Percentiles rank a stretch among this genome's conserved stretches.
phyloP scores from a whole-genome alignment of 2,797 vertebrate species.

The Erethizon dorsatum region DNA sequence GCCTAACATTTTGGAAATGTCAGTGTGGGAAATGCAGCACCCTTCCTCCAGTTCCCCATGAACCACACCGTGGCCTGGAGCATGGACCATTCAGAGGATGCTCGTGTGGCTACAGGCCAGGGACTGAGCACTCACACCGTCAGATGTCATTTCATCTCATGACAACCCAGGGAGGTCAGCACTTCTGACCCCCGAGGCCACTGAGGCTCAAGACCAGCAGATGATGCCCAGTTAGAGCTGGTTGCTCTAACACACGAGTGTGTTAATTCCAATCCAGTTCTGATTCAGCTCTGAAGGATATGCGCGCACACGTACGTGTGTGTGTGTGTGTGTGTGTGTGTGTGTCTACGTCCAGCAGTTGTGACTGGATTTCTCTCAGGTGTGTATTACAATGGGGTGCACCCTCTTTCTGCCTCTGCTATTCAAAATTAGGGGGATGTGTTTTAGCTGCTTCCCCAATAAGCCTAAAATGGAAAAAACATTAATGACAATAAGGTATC shows the following conservation, averaged over 20 bases:
- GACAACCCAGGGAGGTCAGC: neutral
- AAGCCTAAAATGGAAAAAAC: neutral
- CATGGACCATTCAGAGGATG: neutral
- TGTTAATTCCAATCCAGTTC: neutral
- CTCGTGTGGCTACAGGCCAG: neutral
- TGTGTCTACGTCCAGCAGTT: neutral
- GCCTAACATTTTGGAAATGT: neutral
- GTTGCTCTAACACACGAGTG: neutral
- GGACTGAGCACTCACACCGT: neutral
- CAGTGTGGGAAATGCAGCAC: neutral
- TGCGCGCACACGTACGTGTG: accelerated
- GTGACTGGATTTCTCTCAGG: neutral
- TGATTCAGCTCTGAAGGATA: accelerated
- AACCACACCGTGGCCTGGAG: neutral
- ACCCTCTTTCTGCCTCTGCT: neutral
- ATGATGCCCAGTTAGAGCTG: neutral
- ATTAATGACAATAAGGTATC: neutral
- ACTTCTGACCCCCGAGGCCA: neutral
- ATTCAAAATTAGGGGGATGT: neutral
- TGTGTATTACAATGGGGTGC: neutral
- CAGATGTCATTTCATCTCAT: neutral
- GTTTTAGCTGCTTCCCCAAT: neutral
- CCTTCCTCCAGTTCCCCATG: neutral
- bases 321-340: neutral
- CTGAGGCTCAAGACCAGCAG: neutral